Conservation (phyloP, 2,888 invertebrate species). For the Lapara coniferarum region DNA sequence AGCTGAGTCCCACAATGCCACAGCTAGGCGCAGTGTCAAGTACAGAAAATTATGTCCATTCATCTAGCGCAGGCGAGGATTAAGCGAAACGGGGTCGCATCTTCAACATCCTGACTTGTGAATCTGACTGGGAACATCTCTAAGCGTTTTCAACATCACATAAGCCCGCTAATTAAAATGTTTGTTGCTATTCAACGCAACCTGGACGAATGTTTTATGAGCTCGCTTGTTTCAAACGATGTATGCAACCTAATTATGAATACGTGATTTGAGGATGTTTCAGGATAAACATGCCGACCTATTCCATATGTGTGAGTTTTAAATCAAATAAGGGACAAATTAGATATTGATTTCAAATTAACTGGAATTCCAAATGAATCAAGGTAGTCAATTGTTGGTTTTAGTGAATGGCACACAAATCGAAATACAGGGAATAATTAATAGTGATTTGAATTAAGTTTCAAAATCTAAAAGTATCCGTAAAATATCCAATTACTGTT, state of each 20-base stretch:
- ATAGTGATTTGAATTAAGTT: too few species aligned
- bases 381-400: too few species aligned
- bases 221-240: constrained; percentile 2
- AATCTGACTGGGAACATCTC: constrained; percentile 61
- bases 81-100: constrained; percentile 76
- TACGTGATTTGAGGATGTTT: constrained; percentile 11
- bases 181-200: constrained; percentile 41
- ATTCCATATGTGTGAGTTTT: background rate
- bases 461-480: too few species aligned
- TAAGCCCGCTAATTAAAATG: constrained; percentile 59
- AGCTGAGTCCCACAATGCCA: constrained; percentile 70
- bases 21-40: constrained; percentile 76
- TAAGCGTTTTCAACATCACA: constrained; percentile 56
- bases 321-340: background rate
- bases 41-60: constrained; percentile 82
- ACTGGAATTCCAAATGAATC: too few species aligned
- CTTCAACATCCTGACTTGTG: constrained; percentile 64
- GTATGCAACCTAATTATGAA: background rate
- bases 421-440: too few species aligned
- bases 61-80: constrained; percentile 72
- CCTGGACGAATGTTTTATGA: constrained; percentile 23
- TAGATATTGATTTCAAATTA: background rate
- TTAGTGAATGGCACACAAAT: too few species aligned
- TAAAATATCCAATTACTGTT: too few species aligned
- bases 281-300: background rate